A percentile compares a stretch with the other conserved stretches of the same genome.
Evolutionary conservation across 2,888 invertebrate genomes (phyloP).

Genomic region (Oscheius sp.): DNA sequence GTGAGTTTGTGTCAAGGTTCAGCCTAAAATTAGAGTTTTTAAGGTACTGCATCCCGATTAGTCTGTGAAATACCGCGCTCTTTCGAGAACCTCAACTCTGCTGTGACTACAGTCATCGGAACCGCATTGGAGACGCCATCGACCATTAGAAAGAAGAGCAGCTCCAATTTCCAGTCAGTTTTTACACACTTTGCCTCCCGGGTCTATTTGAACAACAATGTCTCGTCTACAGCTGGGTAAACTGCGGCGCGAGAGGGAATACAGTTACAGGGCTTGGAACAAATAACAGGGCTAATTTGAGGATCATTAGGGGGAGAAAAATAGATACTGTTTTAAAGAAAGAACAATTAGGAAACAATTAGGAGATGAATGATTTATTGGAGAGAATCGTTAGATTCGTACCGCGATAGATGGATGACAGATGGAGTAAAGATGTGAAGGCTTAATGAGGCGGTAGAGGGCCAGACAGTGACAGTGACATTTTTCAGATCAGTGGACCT

Average conservation of each 20-base stretch:
- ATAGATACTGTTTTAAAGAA: background rate
- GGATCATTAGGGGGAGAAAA: background rate
- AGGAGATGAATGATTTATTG: too few species aligned
- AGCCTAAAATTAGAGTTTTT: background rate
- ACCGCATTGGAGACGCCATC: constrained; percentile 46
- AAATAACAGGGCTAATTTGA: constrained; percentile 6
- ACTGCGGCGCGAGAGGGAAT: constrained; percentile 18
- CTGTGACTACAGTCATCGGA: constrained; percentile 45
- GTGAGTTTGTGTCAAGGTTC: background rate
- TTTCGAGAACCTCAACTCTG: constrained; percentile 38
- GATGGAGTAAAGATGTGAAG: too few species aligned
- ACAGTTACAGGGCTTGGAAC: constrained; percentile 14
- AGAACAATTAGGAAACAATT: too few species aligned
- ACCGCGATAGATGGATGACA: too few species aligned
- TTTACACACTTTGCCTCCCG: background rate
- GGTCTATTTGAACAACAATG: constrained; percentile 22
- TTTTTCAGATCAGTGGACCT: constrained; percentile 50
- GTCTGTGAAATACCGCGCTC: constrained; percentile 41
- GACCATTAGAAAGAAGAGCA: constrained; percentile 43
- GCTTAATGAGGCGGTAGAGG: too few species aligned
- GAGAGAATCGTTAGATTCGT: too few species aligned
- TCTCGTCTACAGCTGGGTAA: constrained; percentile 26
- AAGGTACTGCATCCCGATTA: constrained; percentile 1
- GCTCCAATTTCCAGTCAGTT: constrained; percentile 56
- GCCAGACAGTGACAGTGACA: too few species aligned